Evolutionary conservation across 2,797 vertebrate genomes (phyloP), one percentile per base, ranked within the genome.

Genomic region (Calcarius lapponicus): DNA sequence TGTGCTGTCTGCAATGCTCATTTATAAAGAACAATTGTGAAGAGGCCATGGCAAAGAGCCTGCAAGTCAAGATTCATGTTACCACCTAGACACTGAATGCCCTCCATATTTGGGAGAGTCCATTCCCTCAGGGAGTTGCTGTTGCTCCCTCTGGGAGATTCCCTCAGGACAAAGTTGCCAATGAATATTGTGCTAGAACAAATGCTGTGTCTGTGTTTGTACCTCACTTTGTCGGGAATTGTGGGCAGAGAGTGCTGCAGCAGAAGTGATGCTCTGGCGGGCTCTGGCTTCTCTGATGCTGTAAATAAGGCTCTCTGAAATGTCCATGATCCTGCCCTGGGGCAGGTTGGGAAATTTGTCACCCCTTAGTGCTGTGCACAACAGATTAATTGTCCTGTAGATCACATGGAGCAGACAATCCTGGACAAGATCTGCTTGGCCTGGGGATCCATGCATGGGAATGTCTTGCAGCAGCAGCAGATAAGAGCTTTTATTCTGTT

Each of bases 371-470:
- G 32, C 43, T 36, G 26, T 36, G 36, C 26, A 43, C 36, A 34
- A 31, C 51, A 36, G 45, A 43, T 42, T 5, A 74, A 18, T 15
- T 21, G 20, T 31, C 29, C 24, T 47, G 40, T 47, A 47, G 3
- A 47, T 29, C 40, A 38, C 10, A 72, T 22, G 22, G 40, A 34
- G 20, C 11, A 65, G 60, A 50, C 11, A 57, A 25, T 21, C 17
- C 70, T 17, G 36, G 17, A 57, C 2, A 8, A 28, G n/a, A 10
- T 26, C 12, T 38, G 18, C 0, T 0, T 57, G 70, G 20, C 26
- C 34, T 50, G 43, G 22, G 29, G 19, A 83, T 20, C 50, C 20
- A n/a, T 29, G 34, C 29, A 29, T 7, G 24, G 58, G 12, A 56
- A 56, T 24, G 10, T 40, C 18, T n/a, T n/a, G 34, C 17, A 58